Percentiles rank a stretch among this genome's conserved stretches.
These are phyloP conservation scores for Papilio machaon DNA, from an alignment of 1,140 invertebrate genomes.

Conservation along the genomic window DNA sequence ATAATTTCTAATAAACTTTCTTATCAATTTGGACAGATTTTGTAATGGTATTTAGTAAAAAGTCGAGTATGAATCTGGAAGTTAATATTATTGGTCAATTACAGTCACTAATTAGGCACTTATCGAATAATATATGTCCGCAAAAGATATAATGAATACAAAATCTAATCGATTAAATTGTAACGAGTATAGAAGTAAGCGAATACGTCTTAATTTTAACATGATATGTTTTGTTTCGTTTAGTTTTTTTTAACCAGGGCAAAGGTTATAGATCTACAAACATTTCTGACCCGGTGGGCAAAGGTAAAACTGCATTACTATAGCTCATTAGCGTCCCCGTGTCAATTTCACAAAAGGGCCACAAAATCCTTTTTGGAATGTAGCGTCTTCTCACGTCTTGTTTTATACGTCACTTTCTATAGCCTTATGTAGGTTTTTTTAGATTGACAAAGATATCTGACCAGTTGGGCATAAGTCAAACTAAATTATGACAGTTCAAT, in stretches of 20 bases:
- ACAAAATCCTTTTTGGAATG: no score
- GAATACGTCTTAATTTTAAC: conserved; percentile 38
- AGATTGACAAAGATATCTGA: no score
- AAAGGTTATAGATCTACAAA: background rate
- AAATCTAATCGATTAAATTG: conserved; percentile 6
- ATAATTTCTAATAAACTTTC: background rate
- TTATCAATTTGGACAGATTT: conserved; percentile 32
- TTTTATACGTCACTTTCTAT: no score
- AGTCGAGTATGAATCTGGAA: conserved; percentile 24
- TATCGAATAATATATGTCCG: conserved; percentile 22
- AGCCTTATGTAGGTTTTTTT: no score
- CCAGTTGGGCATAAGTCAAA: no score
- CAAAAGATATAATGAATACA: conserved; percentile 30
- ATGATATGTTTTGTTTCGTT: conserved; percentile 62
- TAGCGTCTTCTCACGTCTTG: no score
- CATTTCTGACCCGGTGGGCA: no score
- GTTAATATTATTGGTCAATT: conserved; percentile 28
- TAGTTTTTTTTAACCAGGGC: background rate
- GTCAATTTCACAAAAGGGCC: no score
- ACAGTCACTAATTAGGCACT: conserved; percentile 30
- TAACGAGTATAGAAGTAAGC: conserved; percentile 27
- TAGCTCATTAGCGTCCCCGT: no score
- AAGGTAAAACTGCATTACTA: no score
- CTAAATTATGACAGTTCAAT: no score
- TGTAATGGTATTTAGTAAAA: conserved; percentile 8